Percentiles rank a stretch among this genome's conserved stretches.
These are phyloP conservation scores for Phrynocephalus vlangalii DNA, from an alignment of 2,797 vertebrate species.

Conservation along the genomic window DNA sequence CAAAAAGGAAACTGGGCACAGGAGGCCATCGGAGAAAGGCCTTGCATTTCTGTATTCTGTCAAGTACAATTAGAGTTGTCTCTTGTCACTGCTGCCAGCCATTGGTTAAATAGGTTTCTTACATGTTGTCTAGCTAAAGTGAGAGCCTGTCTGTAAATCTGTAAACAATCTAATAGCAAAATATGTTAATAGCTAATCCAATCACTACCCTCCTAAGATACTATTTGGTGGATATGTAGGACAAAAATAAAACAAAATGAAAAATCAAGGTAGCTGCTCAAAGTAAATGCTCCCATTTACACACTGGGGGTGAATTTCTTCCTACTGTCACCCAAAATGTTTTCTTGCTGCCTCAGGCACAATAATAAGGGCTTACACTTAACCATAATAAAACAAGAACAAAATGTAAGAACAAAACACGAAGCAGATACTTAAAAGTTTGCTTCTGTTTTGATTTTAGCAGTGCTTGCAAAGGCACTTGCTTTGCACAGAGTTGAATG, in stretches of 20 bases:
- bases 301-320: neutral
- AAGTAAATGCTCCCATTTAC: neutral
- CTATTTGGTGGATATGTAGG: conserved; percentile 37
- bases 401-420: too few species aligned
- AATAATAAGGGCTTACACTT: neutral
- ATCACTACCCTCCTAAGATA: conserved; percentile 40
- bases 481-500: neutral
- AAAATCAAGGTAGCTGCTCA: neutral
- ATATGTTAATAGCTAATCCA: conserved; percentile 50
- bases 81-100: conserved; percentile 72
- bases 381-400: too few species aligned
- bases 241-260: neutral
- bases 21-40: conserved; percentile 59
- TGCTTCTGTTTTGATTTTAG: neutral
- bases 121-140: conserved; percentile 67
- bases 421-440: neutral
- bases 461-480: neutral
- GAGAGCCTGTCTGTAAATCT: conserved; percentile 54
- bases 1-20: conserved; percentile 39
- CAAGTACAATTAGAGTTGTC: conserved; percentile 77
- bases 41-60: conserved; percentile 72
- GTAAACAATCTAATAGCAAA: conserved; percentile 52
- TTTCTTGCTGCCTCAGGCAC: neutral
- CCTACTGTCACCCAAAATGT: neutral
- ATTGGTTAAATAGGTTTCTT: conserved; percentile 72